phyloP scores from a whole-genome alignment of 2,888 invertebrate genomes.

The Brassicogethes aeneus region DNA sequence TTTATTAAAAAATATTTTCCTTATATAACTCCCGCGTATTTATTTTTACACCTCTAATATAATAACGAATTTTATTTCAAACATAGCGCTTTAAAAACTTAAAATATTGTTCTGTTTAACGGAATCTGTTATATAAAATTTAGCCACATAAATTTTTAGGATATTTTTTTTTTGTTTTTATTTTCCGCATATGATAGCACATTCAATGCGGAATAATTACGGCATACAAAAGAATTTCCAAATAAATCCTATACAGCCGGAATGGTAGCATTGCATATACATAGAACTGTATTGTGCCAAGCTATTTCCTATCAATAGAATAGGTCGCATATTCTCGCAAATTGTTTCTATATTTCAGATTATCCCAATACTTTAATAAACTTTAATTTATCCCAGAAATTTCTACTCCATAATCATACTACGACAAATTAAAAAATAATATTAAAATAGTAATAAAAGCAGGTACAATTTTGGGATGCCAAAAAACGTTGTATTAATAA shows the following conservation, averaged over 20 bases:
- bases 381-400: constrained; percentile 7
- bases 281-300: constrained; percentile 21
- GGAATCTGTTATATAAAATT: too few relatives aligned
- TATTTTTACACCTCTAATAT: too few relatives aligned
- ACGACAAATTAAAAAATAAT: too few relatives aligned
- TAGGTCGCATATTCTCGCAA: constrained; percentile 5
- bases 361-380: background rate
- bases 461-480: too few relatives aligned
- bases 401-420: background rate
- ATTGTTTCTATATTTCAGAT: constrained; percentile 8
- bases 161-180: background rate
- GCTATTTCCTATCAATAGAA: constrained; percentile 15
- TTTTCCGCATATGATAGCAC: constrained; percentile 18
- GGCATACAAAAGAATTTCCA: constrained; percentile 19
- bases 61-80: too few relatives aligned
- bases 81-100: too few relatives aligned
- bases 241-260: constrained; percentile 21
- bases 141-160: too few relatives aligned
- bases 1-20: too few relatives aligned
- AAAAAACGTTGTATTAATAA: too few relatives aligned
- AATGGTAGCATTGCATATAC: constrained; percentile 18
- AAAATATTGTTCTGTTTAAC: too few relatives aligned
- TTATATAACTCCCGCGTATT: too few relatives aligned
- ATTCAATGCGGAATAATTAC: constrained; percentile 18
- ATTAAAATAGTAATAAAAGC: too few relatives aligned